A percentile compares a stretch with the other conserved stretches of the same genome.
Evolutionary conservation across 2,888 invertebrate species (phyloP).

Genomic region (Catocala nupta): DNA sequence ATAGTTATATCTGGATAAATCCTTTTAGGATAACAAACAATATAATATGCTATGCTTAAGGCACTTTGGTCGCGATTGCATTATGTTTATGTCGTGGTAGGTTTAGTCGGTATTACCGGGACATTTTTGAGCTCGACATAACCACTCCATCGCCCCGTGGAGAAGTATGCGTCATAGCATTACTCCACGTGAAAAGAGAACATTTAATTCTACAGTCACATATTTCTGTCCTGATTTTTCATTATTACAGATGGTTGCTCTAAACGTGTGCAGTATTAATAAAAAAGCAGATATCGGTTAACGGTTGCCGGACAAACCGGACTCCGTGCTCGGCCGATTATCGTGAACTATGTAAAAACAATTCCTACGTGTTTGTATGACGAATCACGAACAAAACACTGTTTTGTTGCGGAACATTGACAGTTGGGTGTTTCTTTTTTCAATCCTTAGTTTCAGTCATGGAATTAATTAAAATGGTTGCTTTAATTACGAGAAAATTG

Average conservation of each 20-base stretch:
- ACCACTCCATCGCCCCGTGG: no score
- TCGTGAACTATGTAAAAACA: conserved; percentile 18
- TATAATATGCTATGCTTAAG: no score
- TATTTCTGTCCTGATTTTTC: no score
- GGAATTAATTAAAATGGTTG: neutral
- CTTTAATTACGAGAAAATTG: neutral
- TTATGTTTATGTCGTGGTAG: no score
- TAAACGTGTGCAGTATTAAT: conserved; percentile 14
- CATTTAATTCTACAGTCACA: no score
- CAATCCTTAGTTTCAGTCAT: neutral
- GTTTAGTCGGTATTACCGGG: no score
- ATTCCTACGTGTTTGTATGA: conserved; percentile 11
- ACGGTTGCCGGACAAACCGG: conserved; percentile 33
- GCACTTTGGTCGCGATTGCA: no score
- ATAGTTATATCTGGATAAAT: no score
- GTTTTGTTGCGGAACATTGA: conserved; percentile 10
- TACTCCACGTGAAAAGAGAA: no score
- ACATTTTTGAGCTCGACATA: no score
- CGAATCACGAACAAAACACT: conserved; percentile 33
- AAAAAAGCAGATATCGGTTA: conserved; percentile 32
- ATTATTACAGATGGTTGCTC: neutral
- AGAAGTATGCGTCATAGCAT: no score
- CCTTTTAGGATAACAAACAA: no score
- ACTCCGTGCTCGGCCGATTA: conserved; percentile 25
- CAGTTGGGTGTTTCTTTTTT: conserved; percentile 15